Conservation (phyloP, 2,113 vertebrate species). For the Grammomys surdaster region DNA sequence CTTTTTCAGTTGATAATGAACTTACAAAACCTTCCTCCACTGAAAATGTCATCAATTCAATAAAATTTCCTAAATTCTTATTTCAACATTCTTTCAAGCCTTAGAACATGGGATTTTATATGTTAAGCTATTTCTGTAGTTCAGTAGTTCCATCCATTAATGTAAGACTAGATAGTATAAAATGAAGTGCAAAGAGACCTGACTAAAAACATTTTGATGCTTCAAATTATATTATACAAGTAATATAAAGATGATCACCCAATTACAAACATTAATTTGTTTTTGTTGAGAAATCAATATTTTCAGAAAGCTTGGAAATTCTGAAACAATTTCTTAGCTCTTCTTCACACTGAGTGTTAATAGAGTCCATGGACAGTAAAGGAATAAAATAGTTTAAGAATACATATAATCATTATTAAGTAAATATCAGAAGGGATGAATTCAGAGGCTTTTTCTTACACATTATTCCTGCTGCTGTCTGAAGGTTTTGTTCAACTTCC, state of each 20-base stretch:
- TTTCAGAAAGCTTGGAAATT: neutral
- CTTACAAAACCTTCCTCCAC: conserved; percentile 1
- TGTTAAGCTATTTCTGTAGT: conserved; percentile 7
- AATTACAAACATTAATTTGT: neutral
- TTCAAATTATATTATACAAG: neutral
- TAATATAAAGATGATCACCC: neutral
- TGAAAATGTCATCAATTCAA: neutral
- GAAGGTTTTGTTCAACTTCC: conserved; percentile 44
- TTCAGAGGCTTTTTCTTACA: neutral
- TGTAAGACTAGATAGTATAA: neutral
- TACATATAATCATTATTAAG: neutral
- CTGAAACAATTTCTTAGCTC: conserved; percentile 1
- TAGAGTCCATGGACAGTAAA: neutral
- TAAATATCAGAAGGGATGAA: conserved; percentile 1
- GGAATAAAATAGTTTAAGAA: conserved; percentile 21
- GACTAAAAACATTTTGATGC: neutral
- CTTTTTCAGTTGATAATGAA: neutral
- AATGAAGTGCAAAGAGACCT: neutral
- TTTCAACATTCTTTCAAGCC: neutral
- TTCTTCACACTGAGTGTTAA: neutral
- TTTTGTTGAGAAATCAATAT: neutral
- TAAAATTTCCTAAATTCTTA: neutral
- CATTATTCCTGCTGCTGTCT: conserved; percentile 9
- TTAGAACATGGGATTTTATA: neutral
- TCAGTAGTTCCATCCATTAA: neutral